Evolutionary conservation across 2,113 vertebrate genomes (phyloP).

Genomic region (Excalfactoria chinensis): DNA sequence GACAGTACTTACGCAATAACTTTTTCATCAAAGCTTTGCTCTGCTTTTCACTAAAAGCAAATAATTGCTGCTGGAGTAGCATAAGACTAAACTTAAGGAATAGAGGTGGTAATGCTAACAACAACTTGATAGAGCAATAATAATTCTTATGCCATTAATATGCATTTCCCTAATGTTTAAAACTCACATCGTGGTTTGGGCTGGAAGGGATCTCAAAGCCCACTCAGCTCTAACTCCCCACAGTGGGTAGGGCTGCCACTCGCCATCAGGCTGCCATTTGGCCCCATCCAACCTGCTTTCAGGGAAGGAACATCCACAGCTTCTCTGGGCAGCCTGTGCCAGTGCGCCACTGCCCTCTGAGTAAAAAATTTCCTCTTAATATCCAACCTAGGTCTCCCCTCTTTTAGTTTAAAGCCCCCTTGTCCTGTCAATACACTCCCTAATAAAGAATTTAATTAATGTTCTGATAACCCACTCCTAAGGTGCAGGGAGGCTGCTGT

Average conservation of each 20-base stretch:
- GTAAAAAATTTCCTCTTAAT: too few relatives aligned
- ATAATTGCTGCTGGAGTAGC: rapidly evolving
- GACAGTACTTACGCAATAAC: too few relatives aligned
- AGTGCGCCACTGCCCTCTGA: too few relatives aligned
- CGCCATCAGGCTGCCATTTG: neutral
- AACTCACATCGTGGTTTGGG: neutral
- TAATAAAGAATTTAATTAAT: too few relatives aligned
- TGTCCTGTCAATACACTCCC: too few relatives aligned
- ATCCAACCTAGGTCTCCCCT: too few relatives aligned
- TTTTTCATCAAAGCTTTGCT: too few relatives aligned
- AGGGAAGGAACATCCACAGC: neutral
- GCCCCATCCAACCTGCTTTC: neutral
- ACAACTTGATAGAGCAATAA: rapidly evolving
- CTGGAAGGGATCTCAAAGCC: neutral
- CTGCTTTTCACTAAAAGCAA: too few relatives aligned
- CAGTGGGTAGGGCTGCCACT: too few relatives aligned
- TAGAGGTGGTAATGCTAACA: rapidly evolving
- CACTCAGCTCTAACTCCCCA: neutral
- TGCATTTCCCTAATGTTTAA: neutral
- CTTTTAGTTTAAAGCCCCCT: neutral
- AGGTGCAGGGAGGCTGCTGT: neutral
- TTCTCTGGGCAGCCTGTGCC: too few relatives aligned
- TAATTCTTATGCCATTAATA: rapidly evolving
- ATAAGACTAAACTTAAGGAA: neutral
- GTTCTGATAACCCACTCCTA: too few relatives aligned